These are phyloP conservation scores for Chionomys nivalis DNA, from an alignment of 2,113 vertebrate species.

Conservation along the genomic window DNA sequence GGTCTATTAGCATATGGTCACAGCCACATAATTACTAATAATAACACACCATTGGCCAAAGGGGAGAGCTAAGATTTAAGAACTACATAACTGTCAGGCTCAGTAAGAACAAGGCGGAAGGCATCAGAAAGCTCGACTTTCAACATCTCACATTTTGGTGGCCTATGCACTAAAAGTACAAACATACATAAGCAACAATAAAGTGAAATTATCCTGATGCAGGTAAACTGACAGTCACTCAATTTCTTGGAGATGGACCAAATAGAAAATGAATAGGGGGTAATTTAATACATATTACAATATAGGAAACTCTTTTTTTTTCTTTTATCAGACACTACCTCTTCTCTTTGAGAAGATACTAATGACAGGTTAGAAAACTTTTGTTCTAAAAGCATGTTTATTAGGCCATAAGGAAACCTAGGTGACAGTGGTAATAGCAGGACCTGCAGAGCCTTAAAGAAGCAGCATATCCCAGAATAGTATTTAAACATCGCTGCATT, in stretches of 20 bases:
- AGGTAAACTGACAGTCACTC: background rate
- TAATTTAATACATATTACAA: background rate
- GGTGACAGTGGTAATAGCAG: background rate
- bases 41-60: background rate
- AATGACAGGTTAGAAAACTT: background rate
- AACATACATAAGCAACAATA: background rate
- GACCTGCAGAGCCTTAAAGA: background rate
- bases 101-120: background rate
- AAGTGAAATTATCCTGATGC: background rate
- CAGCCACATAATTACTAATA: background rate
- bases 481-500: slow-evolving; percentile 29
- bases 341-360: background rate
- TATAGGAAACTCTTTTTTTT: background rate
- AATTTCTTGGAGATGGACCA: slow-evolving; percentile 6
- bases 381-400: slow-evolving; percentile 3
- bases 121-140: background rate
- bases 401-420: background rate
- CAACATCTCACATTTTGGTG: background rate
- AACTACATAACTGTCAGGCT: background rate
- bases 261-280: background rate
- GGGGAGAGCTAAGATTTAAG: background rate
- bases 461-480: background rate
- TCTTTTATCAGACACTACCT: background rate
- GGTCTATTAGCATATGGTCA: background rate
- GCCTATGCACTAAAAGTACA: background rate